Percentiles rank a stretch among this genome's conserved stretches.
Conservation (phyloP, 2,113 vertebrate genomes). For the Fregetta grallaria region DNA sequence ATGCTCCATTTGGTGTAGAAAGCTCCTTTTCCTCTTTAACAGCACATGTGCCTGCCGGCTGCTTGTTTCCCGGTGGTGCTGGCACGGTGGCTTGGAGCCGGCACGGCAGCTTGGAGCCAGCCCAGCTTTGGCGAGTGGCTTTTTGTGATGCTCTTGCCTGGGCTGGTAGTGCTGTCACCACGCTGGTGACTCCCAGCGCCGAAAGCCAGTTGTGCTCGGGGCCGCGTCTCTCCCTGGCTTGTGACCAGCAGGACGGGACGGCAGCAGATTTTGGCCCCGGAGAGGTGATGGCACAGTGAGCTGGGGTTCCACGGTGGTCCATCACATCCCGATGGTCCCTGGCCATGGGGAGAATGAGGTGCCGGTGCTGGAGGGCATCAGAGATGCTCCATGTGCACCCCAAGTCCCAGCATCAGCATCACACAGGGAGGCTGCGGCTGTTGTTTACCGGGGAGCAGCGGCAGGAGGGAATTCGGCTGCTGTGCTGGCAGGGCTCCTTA, state of each 20-base stretch:
- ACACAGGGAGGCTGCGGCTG: neutral
- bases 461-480: conserved; percentile 43
- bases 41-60: neutral
- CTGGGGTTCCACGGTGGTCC: neutral
- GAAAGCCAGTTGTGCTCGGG: neutral
- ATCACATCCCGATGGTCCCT: accelerated
- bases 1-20: conserved; percentile 22
- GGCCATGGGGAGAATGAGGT: neutral
- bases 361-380: accelerated
- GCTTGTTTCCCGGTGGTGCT: neutral
- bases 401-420: neutral
- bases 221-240: neutral
- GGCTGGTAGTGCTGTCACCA: neutral
- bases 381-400: neutral
- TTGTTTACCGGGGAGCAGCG: neutral
- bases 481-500: neutral
- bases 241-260: accelerated
- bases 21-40: conserved; percentile 6
- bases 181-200: neutral
- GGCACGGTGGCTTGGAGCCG: neutral
- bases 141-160: neutral
- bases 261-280: neutral
- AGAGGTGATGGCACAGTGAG: neutral
- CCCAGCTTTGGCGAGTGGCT: neutral
- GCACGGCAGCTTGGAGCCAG: neutral